These are phyloP conservation scores for Tigriopus californicus DNA, from an alignment of 2,888 invertebrate species.

Conservation along the genomic window DNA sequence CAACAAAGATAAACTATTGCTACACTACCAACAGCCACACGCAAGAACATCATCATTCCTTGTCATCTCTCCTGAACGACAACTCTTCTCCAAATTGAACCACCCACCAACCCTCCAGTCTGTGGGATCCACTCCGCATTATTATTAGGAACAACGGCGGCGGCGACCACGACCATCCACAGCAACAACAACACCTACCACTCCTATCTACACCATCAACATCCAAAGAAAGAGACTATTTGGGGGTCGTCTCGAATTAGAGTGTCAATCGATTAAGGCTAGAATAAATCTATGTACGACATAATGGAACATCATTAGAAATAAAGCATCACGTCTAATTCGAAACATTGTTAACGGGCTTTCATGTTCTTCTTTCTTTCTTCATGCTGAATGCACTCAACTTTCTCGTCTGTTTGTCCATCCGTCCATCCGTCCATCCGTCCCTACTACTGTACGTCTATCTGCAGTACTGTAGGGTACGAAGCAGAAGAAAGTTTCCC, in stretches of 20 bases:
- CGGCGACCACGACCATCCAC: background rate
- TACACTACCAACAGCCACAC: background rate
- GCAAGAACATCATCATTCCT: background rate
- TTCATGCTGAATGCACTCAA: too few relatives aligned
- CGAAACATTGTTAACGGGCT: background rate
- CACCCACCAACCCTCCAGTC: too few relatives aligned
- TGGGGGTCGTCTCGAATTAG: background rate
- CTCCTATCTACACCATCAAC: background rate
- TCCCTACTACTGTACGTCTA: too few relatives aligned
- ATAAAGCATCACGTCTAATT: conserved; percentile 6
- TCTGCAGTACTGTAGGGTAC: too few relatives aligned
- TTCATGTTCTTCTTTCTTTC: too few relatives aligned
- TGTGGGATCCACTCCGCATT: background rate
- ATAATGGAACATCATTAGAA: conserved; percentile 1
- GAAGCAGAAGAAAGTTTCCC: too few relatives aligned
- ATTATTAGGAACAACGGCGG: background rate
- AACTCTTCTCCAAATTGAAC: too few relatives aligned
- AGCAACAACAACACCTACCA: background rate
- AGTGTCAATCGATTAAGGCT: background rate
- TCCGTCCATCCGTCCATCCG: too few relatives aligned
- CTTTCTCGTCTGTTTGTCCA: too few relatives aligned
- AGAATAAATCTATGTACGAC: conserved; percentile 3
- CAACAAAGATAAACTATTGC: background rate
- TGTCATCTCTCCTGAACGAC: background rate
- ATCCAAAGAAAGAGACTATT: background rate